Percentiles rank a stretch among this genome's conserved stretches.
Evolutionary conservation across 2,888 invertebrate genomes (phyloP).

Genomic region (Cordilura impudica): DNA sequence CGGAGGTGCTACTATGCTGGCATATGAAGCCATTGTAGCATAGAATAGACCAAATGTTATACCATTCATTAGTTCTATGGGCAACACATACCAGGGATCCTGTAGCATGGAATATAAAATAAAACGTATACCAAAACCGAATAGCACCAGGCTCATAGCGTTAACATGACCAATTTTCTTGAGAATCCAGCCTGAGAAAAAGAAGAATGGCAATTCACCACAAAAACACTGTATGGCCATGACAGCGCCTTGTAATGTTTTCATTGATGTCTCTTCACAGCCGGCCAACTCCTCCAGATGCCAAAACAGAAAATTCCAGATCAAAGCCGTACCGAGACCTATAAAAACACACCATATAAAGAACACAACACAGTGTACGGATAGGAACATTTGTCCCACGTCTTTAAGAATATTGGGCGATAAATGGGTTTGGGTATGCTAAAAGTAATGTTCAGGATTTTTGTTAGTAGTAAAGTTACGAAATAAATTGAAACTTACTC

Average conservation of each 20-base stretch:
- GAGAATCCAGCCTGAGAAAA: conserved; percentile 87
- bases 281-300: conserved; percentile 86
- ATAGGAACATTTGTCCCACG: conserved; percentile 83
- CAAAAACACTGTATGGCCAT: conserved; percentile 89
- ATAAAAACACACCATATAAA: conserved; percentile 88
- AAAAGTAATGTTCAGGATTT: conserved; percentile 27
- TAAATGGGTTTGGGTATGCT: conserved; percentile 83
- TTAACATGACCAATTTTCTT: conserved; percentile 89
- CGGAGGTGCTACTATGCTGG: conserved; percentile 88
- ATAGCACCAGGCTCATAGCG: conserved; percentile 89
- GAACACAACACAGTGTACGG: conserved; percentile 85
- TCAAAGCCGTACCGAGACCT: conserved; percentile 89
- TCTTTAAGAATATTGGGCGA: conserved; percentile 84
- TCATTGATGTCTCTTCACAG: conserved; percentile 80
- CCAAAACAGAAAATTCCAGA: conserved; percentile 95
- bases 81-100: conserved; percentile 90
- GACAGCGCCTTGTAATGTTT: conserved; percentile 86
- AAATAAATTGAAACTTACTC: conserved; percentile 76
- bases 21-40: conserved; percentile 92
- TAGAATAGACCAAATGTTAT: conserved; percentile 93
- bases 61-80: conserved; percentile 92
- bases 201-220: conserved; percentile 92
- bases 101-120: conserved; percentile 87
- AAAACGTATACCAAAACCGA: conserved; percentile 89
- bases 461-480: neutral